These are phyloP conservation scores for Metalampra italica DNA, from an alignment of 2,888 invertebrate genomes.

Conservation along the genomic window DNA sequence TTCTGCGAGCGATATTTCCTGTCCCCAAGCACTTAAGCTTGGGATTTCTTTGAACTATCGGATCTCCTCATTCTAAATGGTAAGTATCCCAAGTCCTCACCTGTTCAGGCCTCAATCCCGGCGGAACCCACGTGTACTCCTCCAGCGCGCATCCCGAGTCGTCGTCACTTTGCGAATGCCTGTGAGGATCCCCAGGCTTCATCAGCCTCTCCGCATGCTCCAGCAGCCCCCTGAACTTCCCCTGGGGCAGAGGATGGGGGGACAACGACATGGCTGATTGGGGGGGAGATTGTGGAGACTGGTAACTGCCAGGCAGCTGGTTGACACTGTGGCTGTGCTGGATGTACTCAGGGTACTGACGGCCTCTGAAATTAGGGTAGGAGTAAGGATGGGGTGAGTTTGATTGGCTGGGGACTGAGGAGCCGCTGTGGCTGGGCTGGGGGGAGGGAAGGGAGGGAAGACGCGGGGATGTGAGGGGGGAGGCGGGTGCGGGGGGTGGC, in stretches of 20 bases:
- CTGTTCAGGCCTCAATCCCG: constrained; percentile 97
- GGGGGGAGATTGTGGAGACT: constrained; percentile 58
- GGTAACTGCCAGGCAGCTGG: constrained; percentile 48
- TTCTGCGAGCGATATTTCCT: too few relatives aligned
- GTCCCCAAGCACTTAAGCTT: too few relatives aligned
- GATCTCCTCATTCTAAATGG: too few relatives aligned
- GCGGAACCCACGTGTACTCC: constrained; percentile 99
- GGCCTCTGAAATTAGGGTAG: constrained; percentile 58
- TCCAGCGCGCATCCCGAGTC: constrained; percentile 98
- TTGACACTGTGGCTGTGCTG: constrained; percentile 55
- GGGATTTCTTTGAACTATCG: too few relatives aligned
- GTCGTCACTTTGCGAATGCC: constrained; percentile 96
- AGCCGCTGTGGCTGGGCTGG: constrained; percentile 62
- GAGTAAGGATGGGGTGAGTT: constrained; percentile 66
- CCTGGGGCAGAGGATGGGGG: constrained; percentile 64
- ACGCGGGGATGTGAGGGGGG: constrained; percentile 54
- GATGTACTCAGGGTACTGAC: constrained; percentile 37
- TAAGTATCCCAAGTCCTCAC: too few relatives aligned
- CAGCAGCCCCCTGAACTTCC: constrained; percentile 65
- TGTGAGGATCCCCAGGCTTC: constrained; percentile 85
- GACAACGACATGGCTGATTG: constrained; percentile 70
- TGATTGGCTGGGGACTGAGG: constrained; percentile 57
- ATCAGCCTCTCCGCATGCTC: constrained; percentile 79
- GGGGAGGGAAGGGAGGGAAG: constrained; percentile 59
- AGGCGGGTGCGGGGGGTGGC: constrained; percentile 60